These are phyloP conservation scores for Aphelocoma coerulescens DNA, from an alignment of 2,113 vertebrate species.

Conservation along the genomic window DNA sequence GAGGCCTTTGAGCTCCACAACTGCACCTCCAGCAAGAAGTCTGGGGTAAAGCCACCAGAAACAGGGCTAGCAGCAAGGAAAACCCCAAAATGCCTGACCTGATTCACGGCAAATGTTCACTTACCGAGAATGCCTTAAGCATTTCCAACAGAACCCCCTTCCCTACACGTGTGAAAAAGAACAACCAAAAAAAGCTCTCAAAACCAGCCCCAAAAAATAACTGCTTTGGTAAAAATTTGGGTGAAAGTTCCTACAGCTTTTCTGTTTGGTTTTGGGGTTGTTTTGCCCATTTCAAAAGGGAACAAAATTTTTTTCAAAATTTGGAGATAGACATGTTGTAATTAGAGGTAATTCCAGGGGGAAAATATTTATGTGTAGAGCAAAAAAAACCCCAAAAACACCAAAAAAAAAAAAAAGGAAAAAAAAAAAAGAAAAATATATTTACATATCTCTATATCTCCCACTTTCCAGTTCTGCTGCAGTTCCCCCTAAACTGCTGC, in stretches of 20 bases:
- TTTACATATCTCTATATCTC: neutral
- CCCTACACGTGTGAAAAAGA: neutral
- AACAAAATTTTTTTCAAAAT: neutral
- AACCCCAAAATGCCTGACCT: neutral
- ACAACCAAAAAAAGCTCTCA: neutral
- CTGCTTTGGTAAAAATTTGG: neutral
- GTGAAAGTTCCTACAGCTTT: neutral
- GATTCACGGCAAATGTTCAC: neutral
- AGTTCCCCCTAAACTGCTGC: conserved; percentile 65
- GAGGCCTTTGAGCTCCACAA: neutral
- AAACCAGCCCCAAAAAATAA: neutral
- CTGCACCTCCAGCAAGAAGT: neutral
- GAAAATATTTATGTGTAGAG: conserved; percentile 32
- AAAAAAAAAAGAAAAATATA: neutral
- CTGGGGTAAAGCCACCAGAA: neutral
- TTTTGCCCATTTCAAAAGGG: neutral
- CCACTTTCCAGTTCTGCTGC: conserved; percentile 57
- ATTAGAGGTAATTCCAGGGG: conserved; percentile 9
- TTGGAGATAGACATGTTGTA: neutral
- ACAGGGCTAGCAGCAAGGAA: neutral
- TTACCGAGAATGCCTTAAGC: conserved; percentile 32
- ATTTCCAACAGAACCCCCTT: neutral
- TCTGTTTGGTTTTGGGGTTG: neutral
- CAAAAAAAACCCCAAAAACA: neutral
- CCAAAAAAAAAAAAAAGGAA: neutral